Percentiles rank a stretch among this genome's conserved stretches.
These are phyloP conservation scores for Drosophila ananassae DNA, from an alignment of 1,140 invertebrate genomes.

Conservation along the genomic window DNA sequence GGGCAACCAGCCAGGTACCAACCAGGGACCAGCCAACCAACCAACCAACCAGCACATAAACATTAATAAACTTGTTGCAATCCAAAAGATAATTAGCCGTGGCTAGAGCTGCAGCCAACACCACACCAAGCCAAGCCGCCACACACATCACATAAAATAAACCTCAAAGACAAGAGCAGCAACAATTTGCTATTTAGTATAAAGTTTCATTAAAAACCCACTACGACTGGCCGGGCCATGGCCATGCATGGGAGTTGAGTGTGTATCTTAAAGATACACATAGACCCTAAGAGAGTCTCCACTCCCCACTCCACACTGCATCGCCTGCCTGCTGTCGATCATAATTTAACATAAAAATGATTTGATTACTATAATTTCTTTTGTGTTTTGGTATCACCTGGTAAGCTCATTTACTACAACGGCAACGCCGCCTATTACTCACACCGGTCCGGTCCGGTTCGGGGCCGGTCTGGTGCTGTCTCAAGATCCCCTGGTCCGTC, in stretches of 20 bases:
- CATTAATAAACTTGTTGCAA: slow-evolving; percentile 83
- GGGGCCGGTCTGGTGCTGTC: slow-evolving; percentile 4
- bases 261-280: slow-evolving; percentile 33
- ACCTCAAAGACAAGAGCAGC: slow-evolving; percentile 39
- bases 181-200: slow-evolving; percentile 83
- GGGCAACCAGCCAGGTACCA: not conserved
- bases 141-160: slow-evolving; percentile 41
- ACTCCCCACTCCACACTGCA: not conserved
- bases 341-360: slow-evolving; percentile 83
- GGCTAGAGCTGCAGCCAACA: slow-evolving; percentile 61
- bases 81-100: slow-evolving; percentile 80
- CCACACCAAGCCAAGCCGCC: slow-evolving; percentile 25
- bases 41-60: slow-evolving; percentile 57
- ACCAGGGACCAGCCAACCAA: not conserved
- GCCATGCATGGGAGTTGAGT: not conserved
- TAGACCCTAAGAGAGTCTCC: not conserved
- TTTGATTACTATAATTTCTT: slow-evolving; percentile 83
- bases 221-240: slow-evolving; percentile 29
- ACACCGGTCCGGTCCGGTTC: slow-evolving; percentile 54
- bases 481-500: slow-evolving; percentile 15
- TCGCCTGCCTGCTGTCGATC: slow-evolving; percentile 79
- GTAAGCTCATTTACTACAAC: slow-evolving; percentile 83
- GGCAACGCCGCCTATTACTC: slow-evolving; percentile 81
- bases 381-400: slow-evolving; percentile 83
- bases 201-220: slow-evolving; percentile 81